Percentiles rank a stretch among this genome's conserved stretches.
Evolutionary conservation across 2,888 invertebrate genomes (phyloP).

Genomic region (Brachyptera risi): DNA sequence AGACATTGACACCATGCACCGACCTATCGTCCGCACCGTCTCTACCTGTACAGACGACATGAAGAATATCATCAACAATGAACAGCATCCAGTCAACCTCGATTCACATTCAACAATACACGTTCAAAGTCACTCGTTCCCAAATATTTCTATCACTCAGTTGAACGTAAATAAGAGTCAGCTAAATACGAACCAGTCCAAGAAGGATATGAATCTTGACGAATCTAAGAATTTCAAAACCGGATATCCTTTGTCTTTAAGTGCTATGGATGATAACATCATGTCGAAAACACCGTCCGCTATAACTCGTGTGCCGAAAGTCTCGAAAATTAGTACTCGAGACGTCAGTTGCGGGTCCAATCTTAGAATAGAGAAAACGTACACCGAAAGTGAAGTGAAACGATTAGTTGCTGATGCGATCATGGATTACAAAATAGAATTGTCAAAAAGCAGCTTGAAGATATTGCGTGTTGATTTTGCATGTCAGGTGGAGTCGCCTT

Average conservation of each 20-base stretch:
- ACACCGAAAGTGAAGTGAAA: slow-evolving; percentile 12
- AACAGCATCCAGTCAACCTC: neutral
- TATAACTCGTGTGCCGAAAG: neutral
- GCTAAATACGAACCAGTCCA: neutral
- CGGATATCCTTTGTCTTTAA: neutral
- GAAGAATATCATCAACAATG: neutral
- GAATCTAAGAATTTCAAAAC: neutral
- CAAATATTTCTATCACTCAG: too few species aligned
- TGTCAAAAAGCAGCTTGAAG: neutral
- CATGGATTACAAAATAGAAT: neutral
- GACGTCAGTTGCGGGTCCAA: neutral
- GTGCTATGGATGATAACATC: neutral
- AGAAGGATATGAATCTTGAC: neutral
- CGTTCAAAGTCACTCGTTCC: neutral
- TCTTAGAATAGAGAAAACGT: neutral
- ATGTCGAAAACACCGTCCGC: neutral
- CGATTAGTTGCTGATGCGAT: neutral
- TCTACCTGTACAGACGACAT: neutral
- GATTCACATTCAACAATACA: too few species aligned
- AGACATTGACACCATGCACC: slow-evolving; percentile 48
- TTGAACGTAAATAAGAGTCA: too few species aligned
- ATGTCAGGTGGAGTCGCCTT: slow-evolving; percentile 28
- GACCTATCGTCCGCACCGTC: neutral
- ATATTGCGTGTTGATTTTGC: slow-evolving; percentile 34
- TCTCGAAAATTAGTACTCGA: slow-evolving; percentile 1